Conservation (phyloP, 2,888 invertebrate genomes). For the Danaus chrysippus region DNA sequence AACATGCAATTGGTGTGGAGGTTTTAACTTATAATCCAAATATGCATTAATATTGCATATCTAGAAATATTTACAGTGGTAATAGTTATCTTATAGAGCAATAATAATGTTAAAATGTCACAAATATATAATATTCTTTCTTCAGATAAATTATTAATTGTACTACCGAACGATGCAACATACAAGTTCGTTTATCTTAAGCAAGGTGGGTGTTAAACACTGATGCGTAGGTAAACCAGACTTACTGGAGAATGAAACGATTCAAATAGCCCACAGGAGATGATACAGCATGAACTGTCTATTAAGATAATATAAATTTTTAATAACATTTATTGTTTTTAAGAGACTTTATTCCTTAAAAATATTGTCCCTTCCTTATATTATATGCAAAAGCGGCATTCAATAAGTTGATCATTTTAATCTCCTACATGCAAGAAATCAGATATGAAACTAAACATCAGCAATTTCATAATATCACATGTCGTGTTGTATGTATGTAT, state of each 20-base stretch:
- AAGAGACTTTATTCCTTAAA: background rate
- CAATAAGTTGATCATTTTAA: too few species aligned
- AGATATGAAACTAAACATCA: background rate
- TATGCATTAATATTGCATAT: too few species aligned
- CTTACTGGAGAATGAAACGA: constrained; percentile 37
- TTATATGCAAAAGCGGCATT: too few species aligned
- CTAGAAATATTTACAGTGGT: too few species aligned
- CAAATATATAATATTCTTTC: too few species aligned
- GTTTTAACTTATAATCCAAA: background rate
- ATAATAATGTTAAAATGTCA: too few species aligned
- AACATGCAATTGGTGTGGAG: constrained; percentile 16
- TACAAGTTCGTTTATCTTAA: constrained; percentile 24
- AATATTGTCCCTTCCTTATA: too few species aligned
- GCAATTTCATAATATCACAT: constrained; percentile 1
- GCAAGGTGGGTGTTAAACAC: constrained; percentile 35
- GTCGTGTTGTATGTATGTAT: background rate
- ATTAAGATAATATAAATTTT: background rate
- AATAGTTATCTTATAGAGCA: too few species aligned
- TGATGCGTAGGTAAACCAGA: constrained; percentile 59
- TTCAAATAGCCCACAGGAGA: constrained; percentile 29
- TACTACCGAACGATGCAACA: background rate
- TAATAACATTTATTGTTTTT: background rate
- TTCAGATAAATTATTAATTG: too few species aligned
- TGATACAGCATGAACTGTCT: constrained; percentile 22
- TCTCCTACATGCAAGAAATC: background rate